A percentile compares a stretch with the other conserved stretches of the same genome.
These are phyloP conservation scores for Aphis gossypii DNA, from an alignment of 1,140 invertebrate species.

Conservation along the genomic window DNA sequence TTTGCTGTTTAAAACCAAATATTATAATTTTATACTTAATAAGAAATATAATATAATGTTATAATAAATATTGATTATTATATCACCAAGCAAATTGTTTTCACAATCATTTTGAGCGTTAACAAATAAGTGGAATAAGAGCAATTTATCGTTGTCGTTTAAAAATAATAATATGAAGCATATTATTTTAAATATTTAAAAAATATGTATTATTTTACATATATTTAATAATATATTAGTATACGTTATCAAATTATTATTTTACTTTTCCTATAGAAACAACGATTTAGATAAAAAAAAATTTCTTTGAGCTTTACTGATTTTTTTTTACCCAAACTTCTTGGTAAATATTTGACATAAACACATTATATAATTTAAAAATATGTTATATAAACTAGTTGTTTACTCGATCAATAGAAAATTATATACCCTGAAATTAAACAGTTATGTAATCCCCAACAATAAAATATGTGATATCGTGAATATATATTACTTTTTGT, in stretches of 20 bases:
- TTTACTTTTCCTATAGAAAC: not conserved
- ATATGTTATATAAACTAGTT: not conserved
- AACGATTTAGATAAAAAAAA: not conserved
- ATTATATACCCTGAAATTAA: not conserved
- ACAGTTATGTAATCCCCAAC: not conserved
- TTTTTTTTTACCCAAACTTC: not conserved
- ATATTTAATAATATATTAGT: not conserved
- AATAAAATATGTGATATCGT: not conserved
- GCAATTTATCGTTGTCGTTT: not conserved
- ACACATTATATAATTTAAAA: not conserved
- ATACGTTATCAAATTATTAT: not conserved
- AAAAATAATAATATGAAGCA: not conserved
- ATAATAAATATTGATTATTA: not conserved
- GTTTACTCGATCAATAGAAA: not conserved
- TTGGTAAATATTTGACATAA: not conserved
- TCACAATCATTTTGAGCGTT: not conserved
- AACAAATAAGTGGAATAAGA: not conserved
- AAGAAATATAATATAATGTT: not conserved
- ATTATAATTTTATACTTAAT: not conserved
- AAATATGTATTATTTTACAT: not conserved
- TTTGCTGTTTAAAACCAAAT: conserved; percentile 2
- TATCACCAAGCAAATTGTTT: not conserved
- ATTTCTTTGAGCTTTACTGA: not conserved
- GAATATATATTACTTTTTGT: not conserved
- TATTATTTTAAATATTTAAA: not conserved